Evolutionary conservation across 37 sponge, comb jelly and placozoan species (phyloP).

Genomic region (Aphrocallistes beatrix): DNA sequence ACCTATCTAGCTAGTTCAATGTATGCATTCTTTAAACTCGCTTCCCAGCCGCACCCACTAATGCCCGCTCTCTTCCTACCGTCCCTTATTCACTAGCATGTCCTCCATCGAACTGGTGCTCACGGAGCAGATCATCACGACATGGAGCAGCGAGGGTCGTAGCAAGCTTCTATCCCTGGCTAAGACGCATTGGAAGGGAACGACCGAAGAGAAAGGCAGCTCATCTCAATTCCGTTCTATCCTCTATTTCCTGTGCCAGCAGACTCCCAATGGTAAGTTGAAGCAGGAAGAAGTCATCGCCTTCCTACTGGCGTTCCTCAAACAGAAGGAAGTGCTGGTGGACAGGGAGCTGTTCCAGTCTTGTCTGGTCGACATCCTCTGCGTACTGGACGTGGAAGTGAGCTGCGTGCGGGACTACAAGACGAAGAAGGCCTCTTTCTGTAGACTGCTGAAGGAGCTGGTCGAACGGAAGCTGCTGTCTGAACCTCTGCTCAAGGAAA

Average conservation of each 20-base stretch:
- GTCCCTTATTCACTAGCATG: not conserved
- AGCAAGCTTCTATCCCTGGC: not conserved
- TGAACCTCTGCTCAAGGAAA: constrained; percentile 67
- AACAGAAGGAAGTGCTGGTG: constrained; percentile 22
- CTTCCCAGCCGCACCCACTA: not conserved
- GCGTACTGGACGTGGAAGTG: constrained; percentile 26
- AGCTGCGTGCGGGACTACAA: constrained; percentile 8
- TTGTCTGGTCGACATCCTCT: constrained; percentile 21
- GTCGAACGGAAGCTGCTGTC: constrained; percentile 28
- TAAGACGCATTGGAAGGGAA: not conserved
- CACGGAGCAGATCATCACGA: not conserved
- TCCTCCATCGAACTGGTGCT: not conserved
- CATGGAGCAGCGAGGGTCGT: not conserved
- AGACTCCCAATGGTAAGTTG: constrained; percentile 22
- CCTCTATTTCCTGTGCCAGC: constrained; percentile 39
- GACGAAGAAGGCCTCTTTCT: constrained; percentile 22
- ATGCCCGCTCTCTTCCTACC: not conserved
- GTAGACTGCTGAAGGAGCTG: not conserved
- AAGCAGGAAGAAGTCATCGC: constrained; percentile 37
- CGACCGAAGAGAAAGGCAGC: not conserved
- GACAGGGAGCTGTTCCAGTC: not conserved
- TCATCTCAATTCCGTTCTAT: constrained; percentile 24
- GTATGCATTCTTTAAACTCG: not conserved
- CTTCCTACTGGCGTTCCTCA: constrained; percentile 28
- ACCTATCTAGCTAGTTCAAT: no score